Conservation (phyloP, 2,797 vertebrate genomes). For the Oceanodroma leucorhoa region DNA sequence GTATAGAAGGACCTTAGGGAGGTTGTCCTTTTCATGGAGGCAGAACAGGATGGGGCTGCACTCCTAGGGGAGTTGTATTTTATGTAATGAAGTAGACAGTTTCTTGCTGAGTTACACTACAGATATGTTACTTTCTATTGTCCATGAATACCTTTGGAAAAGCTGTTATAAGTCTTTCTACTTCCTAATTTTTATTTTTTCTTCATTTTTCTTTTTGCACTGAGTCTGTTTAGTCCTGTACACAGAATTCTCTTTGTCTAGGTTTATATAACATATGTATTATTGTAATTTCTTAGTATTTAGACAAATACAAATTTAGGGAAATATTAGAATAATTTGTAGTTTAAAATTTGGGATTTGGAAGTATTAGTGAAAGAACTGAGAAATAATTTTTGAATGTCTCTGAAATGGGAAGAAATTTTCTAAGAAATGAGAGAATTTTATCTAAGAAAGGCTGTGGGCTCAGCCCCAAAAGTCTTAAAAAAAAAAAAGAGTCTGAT, state of each 20-base stretch:
- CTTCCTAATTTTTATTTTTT: neutral
- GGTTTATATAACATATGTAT: neutral
- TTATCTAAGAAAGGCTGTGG: neutral
- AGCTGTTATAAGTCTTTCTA: neutral
- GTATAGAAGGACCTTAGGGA: neutral
- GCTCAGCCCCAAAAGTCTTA: neutral
- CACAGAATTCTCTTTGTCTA: neutral
- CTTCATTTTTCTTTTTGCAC: neutral
- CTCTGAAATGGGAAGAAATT: neutral
- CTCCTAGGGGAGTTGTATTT: neutral
- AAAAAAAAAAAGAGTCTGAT: neutral
- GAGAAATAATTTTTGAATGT: neutral
- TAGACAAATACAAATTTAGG: neutral
- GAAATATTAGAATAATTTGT: neutral
- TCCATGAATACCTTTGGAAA: neutral
- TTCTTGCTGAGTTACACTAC: neutral
- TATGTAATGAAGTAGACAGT: neutral
- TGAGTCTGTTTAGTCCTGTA: neutral
- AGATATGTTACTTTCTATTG: neutral
- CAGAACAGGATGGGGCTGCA: neutral
- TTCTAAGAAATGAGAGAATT: neutral
- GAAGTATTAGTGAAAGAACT: neutral
- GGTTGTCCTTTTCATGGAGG: neutral
- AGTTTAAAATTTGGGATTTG: neutral
- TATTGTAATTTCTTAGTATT: neutral